Evolutionary conservation across 2,888 invertebrate genomes (phyloP).

Genomic region (Mesorhabditis belari): DNA sequence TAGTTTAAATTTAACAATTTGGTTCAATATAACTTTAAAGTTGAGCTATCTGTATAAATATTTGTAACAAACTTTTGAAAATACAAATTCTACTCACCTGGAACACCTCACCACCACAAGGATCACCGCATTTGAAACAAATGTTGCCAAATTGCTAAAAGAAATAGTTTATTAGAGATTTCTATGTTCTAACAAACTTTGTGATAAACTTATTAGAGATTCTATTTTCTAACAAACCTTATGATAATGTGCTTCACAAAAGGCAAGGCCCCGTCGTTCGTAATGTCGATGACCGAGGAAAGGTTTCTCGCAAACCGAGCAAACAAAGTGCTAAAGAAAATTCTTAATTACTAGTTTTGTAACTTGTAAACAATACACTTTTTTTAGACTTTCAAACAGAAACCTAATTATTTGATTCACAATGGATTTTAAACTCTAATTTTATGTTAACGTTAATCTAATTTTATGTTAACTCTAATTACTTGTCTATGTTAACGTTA

Average conservation of each 20-base stretch:
- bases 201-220: not conserved
- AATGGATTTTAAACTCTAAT: not conserved
- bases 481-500: not conserved
- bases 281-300: conserved; percentile 98
- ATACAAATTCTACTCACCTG: conserved; percentile 1
- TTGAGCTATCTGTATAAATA: not conserved
- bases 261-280: conserved; percentile 94
- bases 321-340: conserved; percentile 84
- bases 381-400: not conserved
- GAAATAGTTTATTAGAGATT: not conserved
- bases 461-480: not conserved
- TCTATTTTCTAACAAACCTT: conserved; percentile 50
- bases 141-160: conserved; percentile 89
- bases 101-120: conserved; percentile 85
- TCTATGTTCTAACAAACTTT: not conserved
- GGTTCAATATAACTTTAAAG: not conserved
- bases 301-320: conserved; percentile 98
- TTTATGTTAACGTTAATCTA: not conserved
- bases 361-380: not conserved
- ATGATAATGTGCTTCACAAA: conserved; percentile 98
- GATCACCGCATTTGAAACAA: conserved; percentile 96
- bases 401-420: not conserved
- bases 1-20: too few species aligned
- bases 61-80: not conserved
- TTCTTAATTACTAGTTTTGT: not conserved